phyloP scores from a whole-genome alignment of 2,797 vertebrate species.

The Lates japonicus region DNA sequence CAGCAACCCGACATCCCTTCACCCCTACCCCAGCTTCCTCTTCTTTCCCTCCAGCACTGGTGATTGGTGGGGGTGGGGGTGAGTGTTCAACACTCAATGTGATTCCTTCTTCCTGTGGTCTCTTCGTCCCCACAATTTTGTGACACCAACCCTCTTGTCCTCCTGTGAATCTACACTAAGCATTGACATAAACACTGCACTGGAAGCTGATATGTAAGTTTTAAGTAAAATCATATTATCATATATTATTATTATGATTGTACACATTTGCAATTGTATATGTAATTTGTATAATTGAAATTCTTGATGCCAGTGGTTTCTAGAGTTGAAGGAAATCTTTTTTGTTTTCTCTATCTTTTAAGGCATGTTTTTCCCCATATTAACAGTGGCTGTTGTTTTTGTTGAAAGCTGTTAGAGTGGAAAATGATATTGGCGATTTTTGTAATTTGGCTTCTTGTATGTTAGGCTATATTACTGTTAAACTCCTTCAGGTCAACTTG shows the following conservation, averaged over 20 bases:
- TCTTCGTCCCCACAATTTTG: constrained; percentile 43
- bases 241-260: constrained; percentile 76
- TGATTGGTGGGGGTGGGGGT: constrained; percentile 32
- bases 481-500: constrained; percentile 56
- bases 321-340: constrained; percentile 73
- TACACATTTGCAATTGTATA: constrained; percentile 84
- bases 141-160: constrained; percentile 63
- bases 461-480: constrained; percentile 70
- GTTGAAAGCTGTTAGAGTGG: constrained; percentile 83
- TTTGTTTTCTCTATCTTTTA: constrained; percentile 78
- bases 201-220: constrained; percentile 86
- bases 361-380: constrained; percentile 85
- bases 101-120: constrained; percentile 57
- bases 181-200: constrained; percentile 83
- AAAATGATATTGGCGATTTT: constrained; percentile 78
- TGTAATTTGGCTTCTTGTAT: constrained; percentile 80
- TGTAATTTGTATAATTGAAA: constrained; percentile 86
- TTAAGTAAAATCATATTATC: constrained; percentile 79
- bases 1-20: constrained; percentile 27
- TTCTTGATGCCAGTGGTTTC: constrained; percentile 85
- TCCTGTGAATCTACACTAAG: constrained; percentile 72
- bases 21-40: constrained; percentile 36
- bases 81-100: constrained; percentile 50
- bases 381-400: constrained; percentile 84
- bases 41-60: constrained; percentile 54